Percentiles rank a stretch among this genome's conserved stretches.
Evolutionary conservation across 2,797 vertebrate genomes (phyloP).

Genomic region (Sandelia bainsii): DNA sequence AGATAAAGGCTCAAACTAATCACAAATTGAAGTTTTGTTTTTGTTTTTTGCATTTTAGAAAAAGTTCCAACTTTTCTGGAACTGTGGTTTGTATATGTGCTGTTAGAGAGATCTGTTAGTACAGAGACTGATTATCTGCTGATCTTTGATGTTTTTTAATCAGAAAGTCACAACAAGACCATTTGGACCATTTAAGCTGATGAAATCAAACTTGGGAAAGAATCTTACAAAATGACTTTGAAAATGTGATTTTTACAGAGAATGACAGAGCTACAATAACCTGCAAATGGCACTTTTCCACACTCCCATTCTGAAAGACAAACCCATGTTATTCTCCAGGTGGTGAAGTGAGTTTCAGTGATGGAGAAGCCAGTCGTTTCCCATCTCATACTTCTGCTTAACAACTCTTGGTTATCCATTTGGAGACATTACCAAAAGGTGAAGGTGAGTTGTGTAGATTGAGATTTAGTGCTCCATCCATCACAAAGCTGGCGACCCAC

Average conservation of each 20-base stretch:
- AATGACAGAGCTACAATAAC: too few relatives aligned
- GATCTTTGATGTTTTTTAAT: not conserved
- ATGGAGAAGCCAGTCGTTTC: slow-evolving; percentile 39
- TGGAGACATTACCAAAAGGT: slow-evolving; percentile 64
- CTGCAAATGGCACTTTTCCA: not conserved
- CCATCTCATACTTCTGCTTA: slow-evolving; percentile 35
- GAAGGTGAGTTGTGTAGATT: slow-evolving; percentile 21
- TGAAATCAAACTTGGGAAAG: not conserved
- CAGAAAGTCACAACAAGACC: not conserved
- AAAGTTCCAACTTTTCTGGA: too few relatives aligned
- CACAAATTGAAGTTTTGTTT: too few relatives aligned
- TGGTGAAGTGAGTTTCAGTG: slow-evolving; percentile 16
- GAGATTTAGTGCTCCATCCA: slow-evolving; percentile 38
- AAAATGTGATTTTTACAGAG: too few relatives aligned
- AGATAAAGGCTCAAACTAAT: too few relatives aligned
- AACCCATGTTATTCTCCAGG: slow-evolving; percentile 9
- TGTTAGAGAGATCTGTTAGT: slow-evolving; percentile 17
- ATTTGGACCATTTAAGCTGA: not conserved
- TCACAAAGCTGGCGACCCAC: slow-evolving; percentile 26
- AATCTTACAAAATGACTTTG: too few relatives aligned
- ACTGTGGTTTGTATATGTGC: slow-evolving; percentile 22
- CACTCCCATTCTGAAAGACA: not conserved
- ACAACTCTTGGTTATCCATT: slow-evolving; percentile 44
- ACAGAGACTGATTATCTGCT: slow-evolving; percentile 12
- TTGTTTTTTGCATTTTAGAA: too few relatives aligned